phyloP scores from a whole-genome alignment of 2,797 vertebrate genomes.

The Rhinella marina region DNA sequence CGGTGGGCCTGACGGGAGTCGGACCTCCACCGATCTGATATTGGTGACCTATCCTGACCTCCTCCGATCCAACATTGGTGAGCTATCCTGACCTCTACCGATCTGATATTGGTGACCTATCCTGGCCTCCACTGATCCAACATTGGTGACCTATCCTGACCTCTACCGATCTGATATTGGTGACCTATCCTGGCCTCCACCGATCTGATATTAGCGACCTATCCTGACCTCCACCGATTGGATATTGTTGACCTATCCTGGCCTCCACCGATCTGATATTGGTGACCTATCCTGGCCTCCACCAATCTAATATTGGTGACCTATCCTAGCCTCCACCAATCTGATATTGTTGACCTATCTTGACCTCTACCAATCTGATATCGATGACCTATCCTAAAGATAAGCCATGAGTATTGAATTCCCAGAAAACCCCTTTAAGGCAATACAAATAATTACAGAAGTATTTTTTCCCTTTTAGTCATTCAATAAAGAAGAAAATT shows the following conservation, averaged over 20 bases:
- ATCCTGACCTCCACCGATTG: too few relatives aligned
- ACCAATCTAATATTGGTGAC: background rate
- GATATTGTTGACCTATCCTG: background rate
- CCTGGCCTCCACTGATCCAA: too few relatives aligned
- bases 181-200: too few relatives aligned
- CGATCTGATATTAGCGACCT: background rate
- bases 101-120: background rate
- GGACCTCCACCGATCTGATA: background rate
- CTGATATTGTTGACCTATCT: background rate
- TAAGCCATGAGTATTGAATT: too few relatives aligned
- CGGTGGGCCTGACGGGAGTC: too few relatives aligned
- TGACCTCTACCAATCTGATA: background rate
- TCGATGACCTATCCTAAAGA: background rate
- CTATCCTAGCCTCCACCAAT: too few relatives aligned
- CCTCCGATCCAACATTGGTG: background rate
- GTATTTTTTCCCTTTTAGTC: background rate
- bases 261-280: background rate
- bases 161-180: background rate
- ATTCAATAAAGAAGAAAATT: background rate
- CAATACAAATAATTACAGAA: background rate
- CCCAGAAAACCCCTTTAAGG: too few relatives aligned
- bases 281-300: too few relatives aligned
- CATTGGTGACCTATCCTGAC: background rate
- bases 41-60: background rate
- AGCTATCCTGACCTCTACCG: too few relatives aligned